Percentiles rank a stretch among this genome's conserved stretches.
Evolutionary conservation across 2,797 vertebrate species (phyloP).

Genomic region (Manis pentadactyla): DNA sequence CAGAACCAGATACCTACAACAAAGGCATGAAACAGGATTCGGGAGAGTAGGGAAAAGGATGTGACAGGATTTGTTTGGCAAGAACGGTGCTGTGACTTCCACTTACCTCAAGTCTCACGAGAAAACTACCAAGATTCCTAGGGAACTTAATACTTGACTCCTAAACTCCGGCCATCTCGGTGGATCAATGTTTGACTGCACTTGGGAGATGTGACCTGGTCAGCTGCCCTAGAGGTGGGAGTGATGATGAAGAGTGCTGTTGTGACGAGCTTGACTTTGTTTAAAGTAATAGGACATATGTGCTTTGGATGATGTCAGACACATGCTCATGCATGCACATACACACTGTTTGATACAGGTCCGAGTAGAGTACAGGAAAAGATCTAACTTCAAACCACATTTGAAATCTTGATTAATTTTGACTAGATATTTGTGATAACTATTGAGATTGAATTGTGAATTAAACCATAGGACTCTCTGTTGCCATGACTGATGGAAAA

Average conservation of each 20-base stretch:
- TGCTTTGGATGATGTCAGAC: not conserved
- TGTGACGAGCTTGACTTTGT: not conserved
- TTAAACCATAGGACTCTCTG: not conserved
- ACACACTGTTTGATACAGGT: not conserved
- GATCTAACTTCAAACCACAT: not conserved
- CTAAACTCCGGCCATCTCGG: not conserved
- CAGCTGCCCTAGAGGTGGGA: not conserved
- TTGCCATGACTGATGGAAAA: not conserved
- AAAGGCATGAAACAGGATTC: not conserved
- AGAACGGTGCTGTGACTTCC: not conserved
- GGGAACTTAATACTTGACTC: not conserved
- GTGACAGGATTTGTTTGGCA: not conserved
- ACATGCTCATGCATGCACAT: accelerated
- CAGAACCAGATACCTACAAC: not conserved
- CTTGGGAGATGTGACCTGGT: not conserved
- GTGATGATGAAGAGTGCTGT: not conserved
- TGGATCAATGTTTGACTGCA: not conserved
- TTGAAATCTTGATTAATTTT: slow-evolving; percentile 8
- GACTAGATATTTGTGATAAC: not conserved
- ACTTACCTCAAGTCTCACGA: not conserved
- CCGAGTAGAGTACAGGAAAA: not conserved
- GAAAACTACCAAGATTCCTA: not conserved
- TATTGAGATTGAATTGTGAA: not conserved
- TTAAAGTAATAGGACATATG: not conserved
- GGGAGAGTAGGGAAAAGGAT: not conserved